These are phyloP conservation scores for Ligdia adustata DNA, from an alignment of 2,888 invertebrate genomes.

Conservation along the genomic window DNA sequence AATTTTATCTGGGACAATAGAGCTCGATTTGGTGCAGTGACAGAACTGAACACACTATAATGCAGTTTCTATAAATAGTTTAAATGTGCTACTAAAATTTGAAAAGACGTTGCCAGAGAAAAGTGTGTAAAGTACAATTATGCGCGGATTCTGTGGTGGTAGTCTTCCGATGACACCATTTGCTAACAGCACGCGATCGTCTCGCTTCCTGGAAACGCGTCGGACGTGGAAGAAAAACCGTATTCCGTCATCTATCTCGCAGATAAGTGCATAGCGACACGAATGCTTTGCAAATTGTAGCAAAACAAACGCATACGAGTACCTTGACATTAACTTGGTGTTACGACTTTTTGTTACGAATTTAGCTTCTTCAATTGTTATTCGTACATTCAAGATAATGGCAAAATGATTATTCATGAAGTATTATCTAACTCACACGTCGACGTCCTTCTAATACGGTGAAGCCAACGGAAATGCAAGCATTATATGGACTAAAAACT, in stretches of 20 bases:
- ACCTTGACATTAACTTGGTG: too few relatives aligned
- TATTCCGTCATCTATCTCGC: slow-evolving; percentile 34
- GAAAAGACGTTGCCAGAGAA: neutral
- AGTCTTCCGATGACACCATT: slow-evolving; percentile 42
- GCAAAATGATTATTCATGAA: slow-evolving; percentile 57
- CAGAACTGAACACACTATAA: slow-evolving; percentile 14
- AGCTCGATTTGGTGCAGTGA: slow-evolving; percentile 24
- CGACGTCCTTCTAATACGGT: slow-evolving; percentile 60
- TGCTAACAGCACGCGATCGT: slow-evolving; percentile 49
- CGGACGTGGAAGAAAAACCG: slow-evolving; percentile 35
- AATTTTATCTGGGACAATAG: slow-evolving; percentile 37
- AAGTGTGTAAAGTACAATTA: slow-evolving; percentile 16
- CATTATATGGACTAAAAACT: slow-evolving; percentile 61
- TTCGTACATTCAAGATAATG: slow-evolving; percentile 23
- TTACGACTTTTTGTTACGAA: slow-evolving; percentile 6
- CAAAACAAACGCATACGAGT: slow-evolving; percentile 18
- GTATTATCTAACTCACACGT: slow-evolving; percentile 69
- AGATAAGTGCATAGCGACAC: slow-evolving; percentile 32
- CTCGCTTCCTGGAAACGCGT: slow-evolving; percentile 51
- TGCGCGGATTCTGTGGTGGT: slow-evolving; percentile 44
- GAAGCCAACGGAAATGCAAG: slow-evolving; percentile 68
- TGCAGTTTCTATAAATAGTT: slow-evolving; percentile 15
- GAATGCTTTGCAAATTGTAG: slow-evolving; percentile 28
- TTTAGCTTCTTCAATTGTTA: slow-evolving; percentile 9
- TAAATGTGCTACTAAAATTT: too few relatives aligned